Base-by-base conservation (phyloP, 2,113 vertebrate species). In the Syngnathus typhle region DNA sequence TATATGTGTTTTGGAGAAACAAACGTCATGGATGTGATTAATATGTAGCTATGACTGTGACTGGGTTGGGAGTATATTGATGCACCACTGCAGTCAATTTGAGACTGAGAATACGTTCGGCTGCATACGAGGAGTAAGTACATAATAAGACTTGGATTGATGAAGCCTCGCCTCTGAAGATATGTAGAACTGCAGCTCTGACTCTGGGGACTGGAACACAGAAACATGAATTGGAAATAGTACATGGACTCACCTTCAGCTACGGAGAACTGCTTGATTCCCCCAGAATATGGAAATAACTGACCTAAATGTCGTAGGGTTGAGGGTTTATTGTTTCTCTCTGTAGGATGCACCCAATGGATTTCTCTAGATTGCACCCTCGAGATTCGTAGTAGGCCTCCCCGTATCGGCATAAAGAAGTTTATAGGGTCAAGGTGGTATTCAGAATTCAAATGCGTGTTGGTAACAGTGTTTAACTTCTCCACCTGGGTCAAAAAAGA, bases 71-170 rank as follows among this genome's bases (percentile, higher is more conserved):
- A 58, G 55, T 16, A 58, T 58, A 7, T 6, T 58, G 15, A 58
- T 58, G 27, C 55, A 58, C 27, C 27, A 37, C 55, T 36, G 15
- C 27, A 58, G 27, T 23, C 55, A 16, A 36, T 58, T 36, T 16
- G 27, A 58, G 55, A 58, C 13, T 58, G 55, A 32, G 27, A 58
- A 58, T 36, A 58, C 6, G 27, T 32, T 32, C 27, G 27, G 3
- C 55, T 36, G 27, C 27, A 36, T 36, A 58, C 13, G 23, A 58
- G 12, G 27, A 36, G 55, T 32, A 58, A 58, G 27, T 7, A 36
- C 15, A 27, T 58, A 58, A 36, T 58, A 21, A 12, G 60, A 61
- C 60, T 61, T n/a, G 38, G 60, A 61, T 61, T 43, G 38, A 61
- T 61, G 60, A 61, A 61, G 60, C 19, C 38, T 2, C 11, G 16